Evolutionary conservation across 2,113 vertebrate genomes (phyloP), one percentile per base, ranked within the genome.

Genomic region (Megaleporinus macrocephalus): DNA sequence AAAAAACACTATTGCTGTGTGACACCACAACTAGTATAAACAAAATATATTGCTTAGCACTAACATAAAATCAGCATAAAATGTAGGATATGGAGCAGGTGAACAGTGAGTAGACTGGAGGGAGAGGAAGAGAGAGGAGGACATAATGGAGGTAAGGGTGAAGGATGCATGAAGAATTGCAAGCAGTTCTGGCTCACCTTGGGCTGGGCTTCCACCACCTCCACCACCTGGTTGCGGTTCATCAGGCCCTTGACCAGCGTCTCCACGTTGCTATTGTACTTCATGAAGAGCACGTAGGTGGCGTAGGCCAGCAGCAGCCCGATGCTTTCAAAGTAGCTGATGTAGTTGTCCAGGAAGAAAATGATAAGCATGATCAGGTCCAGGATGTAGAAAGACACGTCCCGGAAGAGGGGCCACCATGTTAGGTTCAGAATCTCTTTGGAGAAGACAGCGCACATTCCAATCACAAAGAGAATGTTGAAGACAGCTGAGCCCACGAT

Each of bases 381-480:
- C 88, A 99, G 0, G 57, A 98, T 99, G 94, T 99, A 99, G 93
- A 99, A 99, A 84, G 96, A 96, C 84, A 98, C 97, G 83, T 99
- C 98, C 44, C 98, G 95, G 91, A 99, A 99, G 29, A 99, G 97
- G 0, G 98, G 98, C 98, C 98, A 99, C 98, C 98, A 99, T 0
- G 98, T 99, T 57, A 99, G 91, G 91, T 97, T 97, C 85, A 99
- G 93, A 88, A 98, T 97, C 91, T 99, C 97, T 90, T 93, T 97
- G 82, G 98, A 99, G 94, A 99, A 99, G 81, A 99, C 94, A 88
- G 97, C 98, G 78, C 98, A 99, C 98, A 99, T 99, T 85, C 98
- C 98, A 76, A 99, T 99, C 86, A 99, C 98, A 29, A 99, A 99
- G 72, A 99, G 94, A 90, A 99, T 99, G 89, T 99, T 99, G 94